Conservation (phyloP, 2,113 vertebrate genomes). For the Chloropsis hardwickii region DNA sequence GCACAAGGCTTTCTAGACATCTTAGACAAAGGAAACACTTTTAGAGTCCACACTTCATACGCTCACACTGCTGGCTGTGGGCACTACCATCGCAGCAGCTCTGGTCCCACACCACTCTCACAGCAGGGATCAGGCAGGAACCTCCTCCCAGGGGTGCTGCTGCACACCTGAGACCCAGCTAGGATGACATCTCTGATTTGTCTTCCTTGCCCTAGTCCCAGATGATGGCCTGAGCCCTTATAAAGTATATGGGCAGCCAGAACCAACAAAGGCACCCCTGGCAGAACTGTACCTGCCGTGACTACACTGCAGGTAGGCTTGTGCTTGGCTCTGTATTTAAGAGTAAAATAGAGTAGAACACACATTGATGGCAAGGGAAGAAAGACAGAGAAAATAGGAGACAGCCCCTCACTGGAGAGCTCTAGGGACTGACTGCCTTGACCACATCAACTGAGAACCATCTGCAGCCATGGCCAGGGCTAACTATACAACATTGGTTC, state of each 20-base stretch:
- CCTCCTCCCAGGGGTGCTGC: not conserved
- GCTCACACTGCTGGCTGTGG: fast-evolving
- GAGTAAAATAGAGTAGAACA: not conserved
- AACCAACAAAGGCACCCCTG: not conserved
- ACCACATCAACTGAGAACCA: not conserved
- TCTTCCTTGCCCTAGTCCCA: not conserved
- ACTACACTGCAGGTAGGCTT: not conserved
- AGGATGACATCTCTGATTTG: not conserved
- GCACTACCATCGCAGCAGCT: fast-evolving
- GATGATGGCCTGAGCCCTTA: not conserved
- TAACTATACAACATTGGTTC: not conserved
- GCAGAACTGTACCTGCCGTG: not conserved
- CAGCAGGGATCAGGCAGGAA: not conserved
- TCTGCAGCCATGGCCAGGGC: not conserved
- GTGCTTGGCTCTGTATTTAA: fast-evolving
- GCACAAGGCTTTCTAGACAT: not conserved
- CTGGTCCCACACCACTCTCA: not conserved
- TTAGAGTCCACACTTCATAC: not conserved
- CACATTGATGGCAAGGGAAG: not conserved
- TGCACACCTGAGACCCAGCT: not conserved
- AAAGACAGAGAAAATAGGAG: not conserved
- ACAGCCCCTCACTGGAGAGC: not conserved
- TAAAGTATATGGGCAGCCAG: not conserved
- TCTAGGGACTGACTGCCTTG: not conserved
- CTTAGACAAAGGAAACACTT: not conserved